Evolutionary conservation across 1,140 invertebrate species (phyloP).

Genomic region (Anagrus nilaparvatae): DNA sequence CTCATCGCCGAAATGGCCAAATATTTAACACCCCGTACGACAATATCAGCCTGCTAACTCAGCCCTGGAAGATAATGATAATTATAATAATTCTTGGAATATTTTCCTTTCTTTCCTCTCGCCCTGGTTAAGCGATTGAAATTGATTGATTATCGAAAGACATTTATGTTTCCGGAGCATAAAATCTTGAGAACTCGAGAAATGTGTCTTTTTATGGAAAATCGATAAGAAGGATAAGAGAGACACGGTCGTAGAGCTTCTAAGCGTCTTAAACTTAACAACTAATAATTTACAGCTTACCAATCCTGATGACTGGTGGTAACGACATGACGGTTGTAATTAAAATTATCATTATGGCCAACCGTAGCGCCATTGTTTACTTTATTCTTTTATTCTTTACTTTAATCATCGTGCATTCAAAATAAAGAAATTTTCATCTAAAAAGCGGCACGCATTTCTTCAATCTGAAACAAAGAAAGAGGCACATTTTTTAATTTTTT

Average conservation of each 20-base stretch:
- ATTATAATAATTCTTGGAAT: no score
- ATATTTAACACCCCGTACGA: conserved; percentile 45
- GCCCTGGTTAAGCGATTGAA: no score
- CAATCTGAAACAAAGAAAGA: no score
- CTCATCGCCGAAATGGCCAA: conserved; percentile 56
- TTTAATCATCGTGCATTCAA: conserved; percentile 23
- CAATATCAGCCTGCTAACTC: conserved; percentile 54
- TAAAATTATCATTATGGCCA: conserved; percentile 39
- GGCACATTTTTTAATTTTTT: no score
- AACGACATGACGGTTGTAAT: conserved; percentile 43
- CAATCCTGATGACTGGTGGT: conserved; percentile 57
- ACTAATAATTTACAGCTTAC: conserved; percentile 35
- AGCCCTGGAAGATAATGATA: no score
- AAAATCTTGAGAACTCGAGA: conserved; percentile 26
- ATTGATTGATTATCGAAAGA: neutral
- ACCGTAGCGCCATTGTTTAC: conserved; percentile 38
- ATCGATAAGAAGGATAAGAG: no score
- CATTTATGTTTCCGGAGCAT: conserved; percentile 14
- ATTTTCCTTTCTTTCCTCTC: no score
- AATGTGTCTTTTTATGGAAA: no score
- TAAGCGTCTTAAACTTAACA: conserved; percentile 31
- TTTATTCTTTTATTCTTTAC: conserved; percentile 33
- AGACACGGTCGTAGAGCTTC: conserved; percentile 30
- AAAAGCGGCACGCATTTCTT: no score
- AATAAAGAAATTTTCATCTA: conserved; percentile 19